Evolutionary conservation across 2,888 invertebrate species (phyloP).

Genomic region (Suillia variegata): DNA sequence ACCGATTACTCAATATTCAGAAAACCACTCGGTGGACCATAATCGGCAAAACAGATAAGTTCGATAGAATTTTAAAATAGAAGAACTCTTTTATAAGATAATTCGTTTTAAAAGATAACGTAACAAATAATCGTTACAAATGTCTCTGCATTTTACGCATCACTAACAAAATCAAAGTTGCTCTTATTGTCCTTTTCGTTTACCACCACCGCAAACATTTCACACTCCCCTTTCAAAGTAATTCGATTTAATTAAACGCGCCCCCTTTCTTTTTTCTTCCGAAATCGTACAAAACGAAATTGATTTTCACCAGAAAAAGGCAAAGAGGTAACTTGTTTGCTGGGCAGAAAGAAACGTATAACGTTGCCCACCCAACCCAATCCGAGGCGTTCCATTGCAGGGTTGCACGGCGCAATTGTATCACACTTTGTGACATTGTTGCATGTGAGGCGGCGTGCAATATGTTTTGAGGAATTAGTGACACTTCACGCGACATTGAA

Average conservation of each 20-base stretch:
- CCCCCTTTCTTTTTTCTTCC: not conserved
- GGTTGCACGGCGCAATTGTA: not conserved
- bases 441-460: constrained; percentile 26
- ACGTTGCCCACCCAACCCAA: not conserved
- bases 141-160: too few relatives aligned
- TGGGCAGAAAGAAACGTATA: not conserved
- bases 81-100: too few relatives aligned
- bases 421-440: not conserved
- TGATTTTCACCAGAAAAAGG: not conserved
- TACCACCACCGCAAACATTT: constrained; percentile 1
- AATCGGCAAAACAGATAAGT: too few relatives aligned
- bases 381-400: not conserved
- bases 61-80: too few relatives aligned
- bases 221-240: not conserved
- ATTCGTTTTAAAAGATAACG: too few relatives aligned
- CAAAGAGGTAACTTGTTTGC: not conserved
- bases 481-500: constrained; percentile 56
- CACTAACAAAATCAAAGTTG: too few relatives aligned
- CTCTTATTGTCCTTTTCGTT: not conserved
- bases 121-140: too few relatives aligned
- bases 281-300: not conserved
- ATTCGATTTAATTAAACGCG: not conserved
- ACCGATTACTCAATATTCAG: too few relatives aligned
- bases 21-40: too few relatives aligned
- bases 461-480: constrained; percentile 53